Evolutionary conservation across 2,113 vertebrate genomes (phyloP).

Genomic region (Hymenochirus boettgeri): DNA sequence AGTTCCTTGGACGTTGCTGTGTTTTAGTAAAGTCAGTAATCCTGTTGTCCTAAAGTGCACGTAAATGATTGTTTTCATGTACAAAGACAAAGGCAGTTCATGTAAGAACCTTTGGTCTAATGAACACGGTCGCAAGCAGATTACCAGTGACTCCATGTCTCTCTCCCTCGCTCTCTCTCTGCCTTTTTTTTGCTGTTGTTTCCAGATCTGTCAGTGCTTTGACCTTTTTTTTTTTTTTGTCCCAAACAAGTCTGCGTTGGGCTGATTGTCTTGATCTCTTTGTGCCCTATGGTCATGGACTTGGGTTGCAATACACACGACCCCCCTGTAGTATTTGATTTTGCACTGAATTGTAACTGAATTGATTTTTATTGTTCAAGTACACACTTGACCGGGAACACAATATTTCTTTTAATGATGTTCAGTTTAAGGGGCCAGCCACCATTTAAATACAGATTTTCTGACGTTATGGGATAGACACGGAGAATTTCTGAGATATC

Average conservation of each 20-base stretch:
- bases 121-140: constrained; percentile 14
- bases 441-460: neutral
- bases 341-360: constrained; percentile 1
- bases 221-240: constrained; percentile 40
- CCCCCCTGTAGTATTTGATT: constrained; percentile 8
- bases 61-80: neutral
- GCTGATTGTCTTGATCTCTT: constrained; percentile 47
- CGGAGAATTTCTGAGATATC: too few species aligned
- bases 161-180: neutral
- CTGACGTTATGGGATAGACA: too few species aligned
- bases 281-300: constrained; percentile 18
- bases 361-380: constrained; percentile 16
- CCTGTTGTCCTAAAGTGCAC: neutral
- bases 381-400: constrained; percentile 3
- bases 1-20: too few species aligned
- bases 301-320: constrained; percentile 8
- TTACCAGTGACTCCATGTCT: neutral
- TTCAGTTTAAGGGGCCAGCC: neutral
- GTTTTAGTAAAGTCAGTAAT: neutral
- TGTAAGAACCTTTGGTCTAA: constrained; percentile 18
- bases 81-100: neutral
- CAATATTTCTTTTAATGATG: neutral
- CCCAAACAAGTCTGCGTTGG: constrained; percentile 14
- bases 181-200: neutral
- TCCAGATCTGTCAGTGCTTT: constrained; percentile 20